Evolutionary conservation across 1,140 invertebrate species (phyloP), one percentile per base, ranked within the genome.

Genomic region (Myzus persicae): DNA sequence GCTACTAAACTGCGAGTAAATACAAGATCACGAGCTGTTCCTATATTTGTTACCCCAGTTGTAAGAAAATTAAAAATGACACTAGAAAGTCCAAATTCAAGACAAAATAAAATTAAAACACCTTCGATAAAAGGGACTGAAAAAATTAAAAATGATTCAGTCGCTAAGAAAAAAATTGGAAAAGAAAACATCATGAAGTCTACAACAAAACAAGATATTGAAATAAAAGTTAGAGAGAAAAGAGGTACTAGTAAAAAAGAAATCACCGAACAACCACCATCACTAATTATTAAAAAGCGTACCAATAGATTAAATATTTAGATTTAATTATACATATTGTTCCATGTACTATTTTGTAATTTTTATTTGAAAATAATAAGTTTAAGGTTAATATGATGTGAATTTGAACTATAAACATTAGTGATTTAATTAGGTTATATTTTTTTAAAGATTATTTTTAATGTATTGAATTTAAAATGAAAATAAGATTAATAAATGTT

Each of bases 211-310:
- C 54, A 67, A 82, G 42, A 82, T 36, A 38, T 24, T 91, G 76
- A 82, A 46, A 38, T 91, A 46, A 91, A 91, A 48, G 67, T 91
- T 36, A 81, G 48, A 38, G 90, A 91, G 8, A 91, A 91, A 48
- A 91, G 90, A 82, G 38, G 42, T 82, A 81, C 67, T 26, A 81
- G 44, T 26, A 91, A 91, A 82, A 91, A 91, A 91, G 90, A 91
- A 54, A 36, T n/a, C 7, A n/a, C 8, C 48, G 90, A 46, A 91
- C 90, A 81, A 46, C 24, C 42, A 48, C 59, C 44, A 48, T 26
- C 44, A 38, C 26, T 91, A 91, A n/a, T 91, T 91, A 82, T 91
- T 82, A 91, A 91, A 91, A 91, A 22, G 14, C 90, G 90, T 36
- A 20, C 90, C 36, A 82, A 48, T 46, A 81, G 67, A 82, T 38